Evolutionary conservation across 30 jellyfish, hydroid and myxozoan species (phyloP), one percentile per base, ranked within the genome.

Genomic region (Turritopsis rubra): DNA sequence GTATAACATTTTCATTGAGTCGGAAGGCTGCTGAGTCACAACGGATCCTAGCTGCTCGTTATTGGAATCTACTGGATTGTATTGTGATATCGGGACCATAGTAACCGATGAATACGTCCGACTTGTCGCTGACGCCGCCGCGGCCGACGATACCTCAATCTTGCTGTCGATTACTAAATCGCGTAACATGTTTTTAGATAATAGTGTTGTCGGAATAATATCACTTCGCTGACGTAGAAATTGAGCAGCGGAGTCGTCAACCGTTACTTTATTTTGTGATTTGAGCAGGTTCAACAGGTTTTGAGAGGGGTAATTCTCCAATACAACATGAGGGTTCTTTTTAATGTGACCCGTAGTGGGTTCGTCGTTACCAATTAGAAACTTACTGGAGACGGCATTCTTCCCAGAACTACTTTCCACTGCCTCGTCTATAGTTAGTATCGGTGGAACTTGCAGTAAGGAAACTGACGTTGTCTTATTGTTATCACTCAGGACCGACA

Each of bases 1-100:
- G 82, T 78, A 88, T 0, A 92, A 87, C 87, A 80, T 85, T 52
- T 84, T 84, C 17, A 89, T 75, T n/a, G 82, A 20, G 7, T 66
- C 82, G 7, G 27, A 66, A 5, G 60, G 60, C 60, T 41, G 60
- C 82, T 74, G 65, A 16, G 82, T 72, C 65, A 24, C 82, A 13
- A 28, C 65, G 24, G 77, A 68, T 22, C 31, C 17, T n/a, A 68
- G 21, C 28, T 23, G 22, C 19, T 68, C 77, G 77, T n/a, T 68
- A 68, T 68, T 68, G 28, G 77, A 27, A 27, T 68, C 30, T 1
- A n/a, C 8, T 27, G 77, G 77, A 27, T 68, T 27, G 30, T 68
- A 68, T 27, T 68, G 77, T 27, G 77, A 68, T 8, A 68, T 68
- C 0, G 77, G 77, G 9, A 68, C 77, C 77, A 68, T 68, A 68